Conservation (phyloP, 2,797 vertebrate genomes). For the Benthosema pterotum region DNA sequence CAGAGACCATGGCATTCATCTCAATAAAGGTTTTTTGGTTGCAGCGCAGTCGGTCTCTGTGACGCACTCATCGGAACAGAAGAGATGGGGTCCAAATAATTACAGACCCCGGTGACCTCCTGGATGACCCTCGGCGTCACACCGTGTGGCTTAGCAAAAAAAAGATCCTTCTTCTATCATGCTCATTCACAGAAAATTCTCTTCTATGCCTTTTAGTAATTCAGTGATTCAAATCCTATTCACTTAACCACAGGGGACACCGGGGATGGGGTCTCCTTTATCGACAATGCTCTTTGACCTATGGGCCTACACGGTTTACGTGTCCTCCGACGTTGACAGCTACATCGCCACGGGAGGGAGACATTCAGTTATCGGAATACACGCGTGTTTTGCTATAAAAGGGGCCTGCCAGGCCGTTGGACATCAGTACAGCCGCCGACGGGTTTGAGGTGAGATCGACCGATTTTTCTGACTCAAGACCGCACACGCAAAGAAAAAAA, state of each 20-base stretch:
- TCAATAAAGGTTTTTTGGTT: constrained; percentile 25
- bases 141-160: too few relatives aligned
- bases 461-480: constrained; percentile 30
- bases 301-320: constrained; percentile 6
- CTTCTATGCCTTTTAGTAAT: constrained; percentile 26
- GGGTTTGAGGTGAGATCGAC: constrained; percentile 4
- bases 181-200: constrained; percentile 17
- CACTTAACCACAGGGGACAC: too few relatives aligned
- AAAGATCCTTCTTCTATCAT: too few relatives aligned
- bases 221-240: constrained; percentile 27
- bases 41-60: not conserved
- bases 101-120: constrained; percentile 26
- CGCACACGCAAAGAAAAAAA: constrained; percentile 17
- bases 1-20: too few relatives aligned
- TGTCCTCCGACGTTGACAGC: constrained; percentile 9
- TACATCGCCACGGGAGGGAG: constrained; percentile 25
- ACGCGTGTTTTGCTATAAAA: constrained; percentile 77
- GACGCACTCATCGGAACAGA: constrained; percentile 28
- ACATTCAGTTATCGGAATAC: not conserved
- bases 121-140: constrained; percentile 2
- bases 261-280: too few relatives aligned
- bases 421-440: constrained; percentile 1
- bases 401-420: constrained; percentile 17
- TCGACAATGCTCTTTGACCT: constrained; percentile 30
- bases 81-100: constrained; percentile 6